Conservation (phyloP, 2,797 vertebrate genomes). For the Oreonectes daqikongensis region DNA sequence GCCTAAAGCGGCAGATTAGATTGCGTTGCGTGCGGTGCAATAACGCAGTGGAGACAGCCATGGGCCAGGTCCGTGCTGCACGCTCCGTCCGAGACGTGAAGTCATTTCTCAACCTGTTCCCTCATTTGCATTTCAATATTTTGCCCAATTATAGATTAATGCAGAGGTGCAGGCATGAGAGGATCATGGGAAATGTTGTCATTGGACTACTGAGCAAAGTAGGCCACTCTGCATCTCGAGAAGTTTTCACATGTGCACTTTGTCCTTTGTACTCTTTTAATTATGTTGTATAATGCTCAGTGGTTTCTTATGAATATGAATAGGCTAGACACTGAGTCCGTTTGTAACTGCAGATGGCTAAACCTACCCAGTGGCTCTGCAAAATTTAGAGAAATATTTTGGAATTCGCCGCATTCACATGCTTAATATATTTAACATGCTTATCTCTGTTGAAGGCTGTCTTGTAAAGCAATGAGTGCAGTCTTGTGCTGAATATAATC, state of each 20-base stretch:
- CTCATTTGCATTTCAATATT: conserved; percentile 72
- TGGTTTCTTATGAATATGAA: conserved; percentile 37
- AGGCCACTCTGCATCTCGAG: background rate
- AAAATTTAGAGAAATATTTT: conserved; percentile 6
- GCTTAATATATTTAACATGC: background rate
- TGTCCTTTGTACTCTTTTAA: background rate
- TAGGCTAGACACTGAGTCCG: conserved; percentile 5
- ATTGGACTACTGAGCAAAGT: conserved; percentile 16
- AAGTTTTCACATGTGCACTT: conserved; percentile 9
- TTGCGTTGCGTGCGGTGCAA: conserved; percentile 73
- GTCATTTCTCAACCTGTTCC: conserved; percentile 73
- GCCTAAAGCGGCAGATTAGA: conserved; percentile 81
- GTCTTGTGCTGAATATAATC: background rate
- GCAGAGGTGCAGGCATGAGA: conserved; percentile 61
- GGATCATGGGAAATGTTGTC: conserved; percentile 18
- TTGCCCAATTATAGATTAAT: conserved; percentile 64
- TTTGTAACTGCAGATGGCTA: conserved; percentile 15
- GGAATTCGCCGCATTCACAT: background rate
- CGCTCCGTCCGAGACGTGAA: conserved; percentile 68
- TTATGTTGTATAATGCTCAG: conserved; percentile 13
- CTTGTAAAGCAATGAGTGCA: background rate
- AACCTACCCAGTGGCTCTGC: conserved; percentile 31
- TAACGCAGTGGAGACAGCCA: conserved; percentile 75
- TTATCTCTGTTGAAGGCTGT: background rate
- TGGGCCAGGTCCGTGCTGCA: conserved; percentile 55